Percentiles rank a stretch among this genome's conserved stretches.
Evolutionary conservation across 1,140 invertebrate species (phyloP).

Genomic region (Drosophila micromelanica): DNA sequence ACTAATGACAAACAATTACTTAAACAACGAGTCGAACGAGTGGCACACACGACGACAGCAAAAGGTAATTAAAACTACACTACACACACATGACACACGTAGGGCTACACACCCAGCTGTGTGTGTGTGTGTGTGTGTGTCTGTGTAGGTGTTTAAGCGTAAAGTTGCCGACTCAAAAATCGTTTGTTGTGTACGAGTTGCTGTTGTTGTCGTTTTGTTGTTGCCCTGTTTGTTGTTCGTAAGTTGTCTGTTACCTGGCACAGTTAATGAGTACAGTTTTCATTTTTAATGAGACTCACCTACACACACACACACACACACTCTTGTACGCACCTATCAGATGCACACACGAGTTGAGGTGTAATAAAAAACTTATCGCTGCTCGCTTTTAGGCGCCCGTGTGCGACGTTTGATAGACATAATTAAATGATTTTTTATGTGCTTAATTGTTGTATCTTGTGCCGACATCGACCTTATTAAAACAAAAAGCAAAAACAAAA

Average conservation of each 20-base stretch:
- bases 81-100: constrained; percentile 26
- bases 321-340: constrained; percentile 19
- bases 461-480: constrained; percentile 67
- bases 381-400: constrained; percentile 60
- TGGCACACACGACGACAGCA: constrained; percentile 43
- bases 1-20: constrained; percentile 83
- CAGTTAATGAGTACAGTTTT: constrained; percentile 70
- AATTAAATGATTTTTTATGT: constrained; percentile 79
- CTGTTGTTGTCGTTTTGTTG: constrained; percentile 24
- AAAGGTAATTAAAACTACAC: constrained; percentile 78
- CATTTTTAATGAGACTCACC: constrained; percentile 72
- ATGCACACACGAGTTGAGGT: constrained; percentile 44
- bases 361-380: constrained; percentile 75
- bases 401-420: constrained; percentile 71
- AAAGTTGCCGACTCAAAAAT: constrained; percentile 74
- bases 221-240: constrained; percentile 32
- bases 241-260: constrained; percentile 52
- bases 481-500: constrained; percentile 58
- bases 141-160: constrained; percentile 57
- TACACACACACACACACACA: constrained; percentile 39
- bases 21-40: constrained; percentile 73
- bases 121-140: constrained; percentile 4
- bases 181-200: constrained; percentile 45
- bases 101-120: constrained; percentile 19
- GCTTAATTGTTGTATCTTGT: constrained; percentile 69